phyloP scores from a whole-genome alignment of 2,797 vertebrate species.

The Myotis myotis region DNA sequence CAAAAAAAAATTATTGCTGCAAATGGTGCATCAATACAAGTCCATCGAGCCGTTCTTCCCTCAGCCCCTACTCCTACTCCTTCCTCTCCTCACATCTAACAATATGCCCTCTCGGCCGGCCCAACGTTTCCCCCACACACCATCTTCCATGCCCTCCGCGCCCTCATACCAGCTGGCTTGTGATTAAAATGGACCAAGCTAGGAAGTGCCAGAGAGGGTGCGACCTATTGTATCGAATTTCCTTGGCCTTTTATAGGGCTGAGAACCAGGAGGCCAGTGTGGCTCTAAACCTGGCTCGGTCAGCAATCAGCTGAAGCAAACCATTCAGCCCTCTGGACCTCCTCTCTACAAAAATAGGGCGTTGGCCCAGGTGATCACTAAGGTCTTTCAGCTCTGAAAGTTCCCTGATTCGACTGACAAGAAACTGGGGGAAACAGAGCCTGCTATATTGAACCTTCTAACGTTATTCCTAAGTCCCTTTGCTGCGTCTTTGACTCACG shows the following conservation, averaged over 20 bases:
- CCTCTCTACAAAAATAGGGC: background rate
- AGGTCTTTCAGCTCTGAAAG: background rate
- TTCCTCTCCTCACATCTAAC: slow-evolving; percentile 64
- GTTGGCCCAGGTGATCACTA: background rate
- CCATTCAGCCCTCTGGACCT: background rate
- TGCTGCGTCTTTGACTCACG: background rate
- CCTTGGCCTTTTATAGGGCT: slow-evolving; percentile 66
- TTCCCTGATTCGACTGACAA: background rate
- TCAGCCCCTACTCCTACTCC: slow-evolving; percentile 55
- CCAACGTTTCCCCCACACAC: background rate
- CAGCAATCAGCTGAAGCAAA: background rate
- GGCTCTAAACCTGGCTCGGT: background rate
- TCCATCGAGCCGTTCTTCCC: background rate
- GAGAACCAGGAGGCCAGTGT: background rate
- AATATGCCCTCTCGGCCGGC: background rate
- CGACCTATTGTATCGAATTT: slow-evolving; percentile 63
- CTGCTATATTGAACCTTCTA: background rate
- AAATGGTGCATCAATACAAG: background rate
- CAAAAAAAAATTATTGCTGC: background rate
- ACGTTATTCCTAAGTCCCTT: background rate
- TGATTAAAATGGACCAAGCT: slow-evolving; percentile 73
- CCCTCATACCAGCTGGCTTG: slow-evolving; percentile 74
- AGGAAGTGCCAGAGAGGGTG: slow-evolving; percentile 65
- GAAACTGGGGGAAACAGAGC: background rate
- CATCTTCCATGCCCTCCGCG: slow-evolving; percentile 36